Percentiles rank a stretch among this genome's conserved stretches.
Conservation (phyloP, 2,888 invertebrate genomes). For the Cerastis leucographa region DNA sequence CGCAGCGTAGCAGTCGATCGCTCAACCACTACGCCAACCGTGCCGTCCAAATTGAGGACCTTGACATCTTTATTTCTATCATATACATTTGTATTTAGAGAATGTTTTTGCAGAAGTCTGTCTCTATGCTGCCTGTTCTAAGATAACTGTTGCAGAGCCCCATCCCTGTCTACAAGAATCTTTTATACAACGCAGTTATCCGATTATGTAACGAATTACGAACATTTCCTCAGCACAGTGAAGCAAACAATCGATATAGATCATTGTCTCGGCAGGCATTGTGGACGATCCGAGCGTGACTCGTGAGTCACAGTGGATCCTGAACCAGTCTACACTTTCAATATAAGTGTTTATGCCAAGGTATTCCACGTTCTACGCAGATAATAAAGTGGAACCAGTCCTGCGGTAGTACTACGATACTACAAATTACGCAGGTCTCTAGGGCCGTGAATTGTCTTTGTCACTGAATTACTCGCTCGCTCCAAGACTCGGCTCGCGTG, state of each 20-base stretch:
- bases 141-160: neutral
- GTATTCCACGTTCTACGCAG: conserved; percentile 63
- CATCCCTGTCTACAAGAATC: neutral
- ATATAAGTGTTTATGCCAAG: conserved; percentile 64
- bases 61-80: neutral
- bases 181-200: conserved; percentile 27
- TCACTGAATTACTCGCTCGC: conserved; percentile 37
- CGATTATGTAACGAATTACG: conserved; percentile 57
- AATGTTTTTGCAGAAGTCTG: neutral
- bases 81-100: neutral
- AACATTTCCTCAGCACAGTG: conserved; percentile 48
- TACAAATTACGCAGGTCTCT: conserved; percentile 61
- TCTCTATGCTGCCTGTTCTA: too few species aligned
- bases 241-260: conserved; percentile 63
- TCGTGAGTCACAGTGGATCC: conserved; percentile 61
- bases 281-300: conserved; percentile 48
- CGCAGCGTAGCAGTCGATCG: too few species aligned
- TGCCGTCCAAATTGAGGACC: neutral
- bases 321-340: conserved; percentile 57
- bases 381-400: conserved; percentile 64
- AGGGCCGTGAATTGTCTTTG: conserved; percentile 56
- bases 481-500: neutral
- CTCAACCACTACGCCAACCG: too few species aligned
- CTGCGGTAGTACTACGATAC: conserved; percentile 63
- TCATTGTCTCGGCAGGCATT: conserved; percentile 63